phyloP scores from a whole-genome alignment of 1,140 invertebrate genomes.

The Euura lappo region DNA sequence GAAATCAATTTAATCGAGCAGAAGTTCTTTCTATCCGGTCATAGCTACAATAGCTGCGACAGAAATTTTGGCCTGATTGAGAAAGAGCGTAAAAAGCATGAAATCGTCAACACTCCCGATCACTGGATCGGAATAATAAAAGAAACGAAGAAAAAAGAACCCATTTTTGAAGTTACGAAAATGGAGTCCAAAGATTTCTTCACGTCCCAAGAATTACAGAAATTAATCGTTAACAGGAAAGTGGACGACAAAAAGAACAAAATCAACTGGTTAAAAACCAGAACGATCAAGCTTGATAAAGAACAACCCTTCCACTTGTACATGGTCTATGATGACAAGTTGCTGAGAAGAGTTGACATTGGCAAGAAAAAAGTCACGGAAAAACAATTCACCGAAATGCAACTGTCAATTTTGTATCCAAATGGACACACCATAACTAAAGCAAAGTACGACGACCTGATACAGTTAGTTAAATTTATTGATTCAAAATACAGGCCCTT shows the following conservation, averaged over 20 bases:
- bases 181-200: slow-evolving; percentile 18
- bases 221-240: slow-evolving; percentile 18
- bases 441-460: not conserved
- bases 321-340: slow-evolving; percentile 21
- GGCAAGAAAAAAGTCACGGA: not conserved
- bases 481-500: too few species aligned
- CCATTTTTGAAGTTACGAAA: slow-evolving; percentile 17
- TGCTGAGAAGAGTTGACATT: slow-evolving; percentile 20
- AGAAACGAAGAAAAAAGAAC: slow-evolving; percentile 12
- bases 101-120: slow-evolving; percentile 18
- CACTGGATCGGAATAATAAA: slow-evolving; percentile 19
- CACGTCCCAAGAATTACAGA: not conserved
- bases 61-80: slow-evolving; percentile 20
- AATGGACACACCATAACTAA: not conserved
- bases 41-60: slow-evolving; percentile 26
- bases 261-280: slow-evolving; percentile 18
- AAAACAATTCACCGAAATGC: slow-evolving; percentile 13
- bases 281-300: slow-evolving; percentile 12
- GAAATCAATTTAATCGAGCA: slow-evolving; percentile 23
- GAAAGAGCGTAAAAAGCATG: slow-evolving; percentile 17
- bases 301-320: slow-evolving; percentile 24
- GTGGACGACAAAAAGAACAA: slow-evolving; percentile 12
- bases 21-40: slow-evolving; percentile 22
- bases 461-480: too few species aligned
- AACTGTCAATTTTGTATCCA: slow-evolving; percentile 40